Conservation (phyloP, 1,140 invertebrate genomes). For the Calliopsis andreniformis region DNA sequence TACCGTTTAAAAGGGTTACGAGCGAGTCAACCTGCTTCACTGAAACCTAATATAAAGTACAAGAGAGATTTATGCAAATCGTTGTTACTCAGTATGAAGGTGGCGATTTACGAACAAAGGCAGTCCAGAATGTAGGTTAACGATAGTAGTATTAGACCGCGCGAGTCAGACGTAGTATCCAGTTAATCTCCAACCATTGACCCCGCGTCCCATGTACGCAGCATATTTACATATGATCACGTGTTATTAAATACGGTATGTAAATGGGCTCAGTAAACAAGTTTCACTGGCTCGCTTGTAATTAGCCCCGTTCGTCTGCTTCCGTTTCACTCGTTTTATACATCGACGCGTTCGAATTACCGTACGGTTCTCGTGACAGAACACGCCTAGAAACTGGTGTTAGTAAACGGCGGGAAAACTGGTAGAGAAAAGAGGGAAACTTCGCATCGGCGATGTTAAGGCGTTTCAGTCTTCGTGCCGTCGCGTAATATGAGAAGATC, state of each 20-base stretch:
- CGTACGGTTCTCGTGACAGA: background rate
- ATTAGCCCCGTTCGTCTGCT: background rate
- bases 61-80: conserved; percentile 41
- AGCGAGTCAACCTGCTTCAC: too few species aligned
- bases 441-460: conserved; percentile 14
- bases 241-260: conserved; percentile 41
- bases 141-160: conserved; percentile 40
- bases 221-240: conserved; percentile 17
- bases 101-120: conserved; percentile 16
- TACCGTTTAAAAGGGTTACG: background rate
- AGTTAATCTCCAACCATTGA: conserved; percentile 40
- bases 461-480: conserved; percentile 42
- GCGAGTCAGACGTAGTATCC: conserved; percentile 37
- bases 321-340: background rate
- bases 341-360: conserved; percentile 8
- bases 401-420: background rate
- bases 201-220: background rate
- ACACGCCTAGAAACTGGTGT: background rate
- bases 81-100: conserved; percentile 26
- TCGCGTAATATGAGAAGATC: conserved; percentile 64
- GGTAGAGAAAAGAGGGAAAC: conserved; percentile 23
- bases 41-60: conserved; percentile 17
- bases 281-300: background rate
- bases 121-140: conserved; percentile 31
- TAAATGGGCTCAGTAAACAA: conserved; percentile 12